Percentiles rank a stretch among this genome's conserved stretches.
Conservation (phyloP, 2,113 vertebrate genomes). For the Gadus macrocephalus region DNA sequence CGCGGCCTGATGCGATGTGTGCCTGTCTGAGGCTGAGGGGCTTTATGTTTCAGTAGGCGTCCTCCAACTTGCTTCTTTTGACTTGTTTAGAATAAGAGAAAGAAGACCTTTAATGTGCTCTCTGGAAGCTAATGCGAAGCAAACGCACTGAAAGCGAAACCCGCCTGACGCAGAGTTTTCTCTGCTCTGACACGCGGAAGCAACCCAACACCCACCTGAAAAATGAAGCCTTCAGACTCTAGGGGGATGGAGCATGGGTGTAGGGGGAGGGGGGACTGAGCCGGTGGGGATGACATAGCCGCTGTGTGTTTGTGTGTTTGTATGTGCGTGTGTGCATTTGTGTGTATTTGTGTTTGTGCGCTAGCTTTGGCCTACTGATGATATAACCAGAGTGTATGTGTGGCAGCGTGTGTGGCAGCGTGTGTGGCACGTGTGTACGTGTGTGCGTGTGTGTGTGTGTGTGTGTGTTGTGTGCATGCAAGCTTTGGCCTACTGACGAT, state of each 20-base stretch:
- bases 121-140: too few relatives aligned
- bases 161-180: conserved; percentile 39
- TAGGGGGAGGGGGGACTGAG: conserved; percentile 14
- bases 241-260: conserved; percentile 34
- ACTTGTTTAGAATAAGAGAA: conserved; percentile 21
- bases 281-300: too few relatives aligned
- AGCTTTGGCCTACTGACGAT: not conserved
- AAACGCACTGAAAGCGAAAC: not conserved
- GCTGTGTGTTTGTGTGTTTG: too few relatives aligned
- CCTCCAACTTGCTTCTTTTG: conserved; percentile 1
- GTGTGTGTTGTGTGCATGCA: not conserved
- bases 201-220: conserved; percentile 59
- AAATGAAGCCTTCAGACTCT: conserved; percentile 52
- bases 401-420: too few relatives aligned
- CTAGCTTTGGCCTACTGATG: not conserved
- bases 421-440: too few relatives aligned
- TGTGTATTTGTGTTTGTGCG: not conserved
- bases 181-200: conserved; percentile 48
- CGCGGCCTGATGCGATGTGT: too few relatives aligned
- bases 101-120: too few relatives aligned
- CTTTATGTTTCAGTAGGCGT: too few relatives aligned
- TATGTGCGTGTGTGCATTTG: too few relatives aligned
- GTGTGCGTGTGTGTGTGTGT: too few relatives aligned
- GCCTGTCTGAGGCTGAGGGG: too few relatives aligned
- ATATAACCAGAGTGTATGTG: too few relatives aligned